These are phyloP conservation scores for Propithecus coquereli DNA, from an alignment of 2,113 vertebrate genomes.

Conservation along the genomic window DNA sequence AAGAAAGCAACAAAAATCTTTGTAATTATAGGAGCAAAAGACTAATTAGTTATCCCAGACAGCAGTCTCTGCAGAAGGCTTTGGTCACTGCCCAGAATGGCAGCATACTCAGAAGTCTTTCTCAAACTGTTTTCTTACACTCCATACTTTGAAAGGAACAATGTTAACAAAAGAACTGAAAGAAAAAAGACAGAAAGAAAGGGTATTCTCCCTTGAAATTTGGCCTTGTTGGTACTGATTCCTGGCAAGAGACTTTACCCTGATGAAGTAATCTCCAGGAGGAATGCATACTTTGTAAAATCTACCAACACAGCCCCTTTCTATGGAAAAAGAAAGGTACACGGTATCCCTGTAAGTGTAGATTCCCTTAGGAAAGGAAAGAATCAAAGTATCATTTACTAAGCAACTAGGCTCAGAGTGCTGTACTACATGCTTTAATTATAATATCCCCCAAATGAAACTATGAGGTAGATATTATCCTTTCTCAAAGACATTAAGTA, in stretches of 20 bases:
- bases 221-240: conserved; percentile 37
- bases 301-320: neutral
- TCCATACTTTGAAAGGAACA: neutral
- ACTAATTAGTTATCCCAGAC: neutral
- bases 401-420: neutral
- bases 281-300: conserved; percentile 33
- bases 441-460: neutral
- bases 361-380: neutral
- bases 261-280: conserved; percentile 39
- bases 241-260: conserved; percentile 34
- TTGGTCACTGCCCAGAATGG: conserved; percentile 14
- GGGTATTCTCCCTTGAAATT: conserved; percentile 29
- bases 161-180: conserved; percentile 37
- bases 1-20: conserved; percentile 47
- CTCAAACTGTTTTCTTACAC: conserved; percentile 40
- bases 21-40: conserved; percentile 20
- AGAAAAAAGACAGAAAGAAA: neutral
- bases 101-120: conserved; percentile 4
- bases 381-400: conserved; percentile 2
- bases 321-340: conserved; percentile 11
- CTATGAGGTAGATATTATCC: neutral
- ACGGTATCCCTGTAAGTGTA: neutral
- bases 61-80: conserved; percentile 7
- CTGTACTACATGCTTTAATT: neutral
- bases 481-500: conserved; percentile 13